phyloP scores from a whole-genome alignment of 2,888 invertebrate species.

The Nycteola revayana region DNA sequence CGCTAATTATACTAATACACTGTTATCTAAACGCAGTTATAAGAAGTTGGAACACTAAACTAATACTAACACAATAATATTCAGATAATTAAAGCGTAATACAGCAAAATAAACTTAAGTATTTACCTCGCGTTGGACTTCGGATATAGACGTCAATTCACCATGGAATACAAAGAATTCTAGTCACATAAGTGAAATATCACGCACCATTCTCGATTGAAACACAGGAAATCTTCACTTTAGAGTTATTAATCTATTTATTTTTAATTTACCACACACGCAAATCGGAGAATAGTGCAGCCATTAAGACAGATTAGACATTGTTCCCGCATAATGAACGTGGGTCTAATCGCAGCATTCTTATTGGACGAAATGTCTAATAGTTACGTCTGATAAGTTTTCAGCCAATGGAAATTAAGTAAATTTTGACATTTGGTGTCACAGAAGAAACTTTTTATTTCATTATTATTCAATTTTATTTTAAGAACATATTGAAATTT shows the following conservation, averaged over 20 bases:
- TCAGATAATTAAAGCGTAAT: too few relatives aligned
- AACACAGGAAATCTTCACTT: slow-evolving; percentile 16
- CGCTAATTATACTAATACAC: too few relatives aligned
- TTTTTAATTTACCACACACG: slow-evolving; percentile 44
- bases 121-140: slow-evolving; percentile 49
- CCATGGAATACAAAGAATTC: slow-evolving; percentile 8
- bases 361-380: slow-evolving; percentile 33
- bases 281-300: slow-evolving; percentile 47
- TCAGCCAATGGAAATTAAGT: too few relatives aligned
- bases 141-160: slow-evolving; percentile 26
- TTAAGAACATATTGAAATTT: too few relatives aligned
- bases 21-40: too few relatives aligned
- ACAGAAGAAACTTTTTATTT: too few relatives aligned
- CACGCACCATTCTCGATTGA: slow-evolving; percentile 8
- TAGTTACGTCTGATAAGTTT: too few relatives aligned
- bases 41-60: too few relatives aligned
- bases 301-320: slow-evolving; percentile 43
- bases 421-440: too few relatives aligned
- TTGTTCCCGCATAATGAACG: slow-evolving; percentile 38
- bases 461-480: too few relatives aligned
- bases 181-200: slow-evolving; percentile 10
- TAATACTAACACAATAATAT: too few relatives aligned
- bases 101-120: slow-evolving; percentile 37
- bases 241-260: slow-evolving; percentile 19
- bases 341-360: slow-evolving; percentile 10